Conservation (phyloP, 2,113 vertebrate genomes). For the Scalopus aquaticus region DNA sequence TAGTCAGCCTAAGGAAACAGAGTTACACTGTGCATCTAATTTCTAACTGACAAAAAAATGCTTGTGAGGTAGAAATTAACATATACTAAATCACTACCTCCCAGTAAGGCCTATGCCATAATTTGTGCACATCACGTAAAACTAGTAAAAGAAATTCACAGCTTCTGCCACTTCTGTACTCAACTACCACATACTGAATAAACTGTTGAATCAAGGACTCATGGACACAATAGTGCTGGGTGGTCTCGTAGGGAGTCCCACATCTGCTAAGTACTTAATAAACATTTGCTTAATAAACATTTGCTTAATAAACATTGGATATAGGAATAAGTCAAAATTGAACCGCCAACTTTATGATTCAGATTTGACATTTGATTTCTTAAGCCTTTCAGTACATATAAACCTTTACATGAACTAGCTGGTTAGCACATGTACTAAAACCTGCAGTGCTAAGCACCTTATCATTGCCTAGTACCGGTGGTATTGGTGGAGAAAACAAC, state of each 20-base stretch:
- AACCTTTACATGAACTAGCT: background rate
- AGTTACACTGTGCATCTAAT: slow-evolving; percentile 2
- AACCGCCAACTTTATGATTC: background rate
- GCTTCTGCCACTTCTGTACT: background rate
- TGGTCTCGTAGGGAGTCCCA: background rate
- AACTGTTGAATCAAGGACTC: background rate
- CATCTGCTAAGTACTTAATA: background rate
- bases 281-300: background rate
- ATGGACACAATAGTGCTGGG: background rate
- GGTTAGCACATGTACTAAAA: background rate
- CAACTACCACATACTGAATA: background rate
- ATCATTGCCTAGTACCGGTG: background rate
- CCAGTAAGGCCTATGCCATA: background rate
- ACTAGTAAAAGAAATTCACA: background rate
- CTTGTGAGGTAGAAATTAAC: slow-evolving; percentile 29
- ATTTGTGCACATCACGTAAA: background rate
- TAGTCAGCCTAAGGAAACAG: slow-evolving; percentile 46
- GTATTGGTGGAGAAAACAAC: background rate
- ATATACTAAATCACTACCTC: slow-evolving; percentile 1
- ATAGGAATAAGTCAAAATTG: background rate
- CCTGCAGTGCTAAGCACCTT: background rate
- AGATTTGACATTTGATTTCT: background rate
- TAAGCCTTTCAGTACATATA: background rate
- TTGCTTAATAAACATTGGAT: background rate
- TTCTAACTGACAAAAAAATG: background rate